Evolutionary conservation across 2,113 vertebrate species (phyloP).

Genomic region (Sorex araneus): DNA sequence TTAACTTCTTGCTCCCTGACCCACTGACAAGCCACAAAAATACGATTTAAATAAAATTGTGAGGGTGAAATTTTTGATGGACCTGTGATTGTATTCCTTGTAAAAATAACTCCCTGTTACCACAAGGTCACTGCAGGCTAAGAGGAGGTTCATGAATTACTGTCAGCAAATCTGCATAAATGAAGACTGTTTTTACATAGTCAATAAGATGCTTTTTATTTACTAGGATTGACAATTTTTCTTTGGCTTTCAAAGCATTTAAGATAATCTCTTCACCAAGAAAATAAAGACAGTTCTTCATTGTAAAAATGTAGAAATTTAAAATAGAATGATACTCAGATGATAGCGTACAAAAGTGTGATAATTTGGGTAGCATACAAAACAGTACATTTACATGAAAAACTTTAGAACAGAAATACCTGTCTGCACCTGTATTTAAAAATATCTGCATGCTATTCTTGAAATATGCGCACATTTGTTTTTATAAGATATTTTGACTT

Average conservation of each 20-base stretch:
- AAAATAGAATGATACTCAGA: not conserved
- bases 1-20: conserved; percentile 73
- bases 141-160: conserved; percentile 40
- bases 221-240: not conserved
- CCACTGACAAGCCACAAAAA: conserved; percentile 49
- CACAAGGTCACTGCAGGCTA: conserved; percentile 23
- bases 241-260: not conserved
- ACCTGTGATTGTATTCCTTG: conserved; percentile 40
- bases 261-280: not conserved
- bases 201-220: not conserved
- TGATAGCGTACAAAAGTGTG: not conserved
- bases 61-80: conserved; percentile 53
- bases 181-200: not conserved
- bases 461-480: not conserved
- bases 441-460: not conserved
- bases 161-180: conserved; percentile 49
- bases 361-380: not conserved
- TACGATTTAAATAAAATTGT: conserved; percentile 68
- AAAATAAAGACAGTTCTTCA: not conserved
- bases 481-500: not conserved
- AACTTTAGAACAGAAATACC: not conserved
- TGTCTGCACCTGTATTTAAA: not conserved
- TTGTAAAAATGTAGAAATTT: not conserved
- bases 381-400: conserved; percentile 15
- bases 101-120: conserved; percentile 54